Evolutionary conservation across 2,888 invertebrate genomes (phyloP).

Genomic region (Macaria liturata): DNA sequence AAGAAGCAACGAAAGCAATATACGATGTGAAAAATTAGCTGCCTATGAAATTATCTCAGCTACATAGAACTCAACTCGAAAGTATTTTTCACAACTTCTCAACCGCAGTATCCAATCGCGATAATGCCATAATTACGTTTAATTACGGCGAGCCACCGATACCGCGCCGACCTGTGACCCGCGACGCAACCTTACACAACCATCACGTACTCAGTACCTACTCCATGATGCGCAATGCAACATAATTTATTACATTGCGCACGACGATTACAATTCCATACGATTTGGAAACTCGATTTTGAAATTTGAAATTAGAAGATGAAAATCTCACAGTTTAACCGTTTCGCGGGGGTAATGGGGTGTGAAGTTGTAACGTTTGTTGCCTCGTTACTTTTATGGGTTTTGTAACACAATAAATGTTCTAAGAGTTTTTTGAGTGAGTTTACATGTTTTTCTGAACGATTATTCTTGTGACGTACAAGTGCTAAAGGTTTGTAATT

Average conservation of each 20-base stretch:
- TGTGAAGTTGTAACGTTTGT: constrained; percentile 11
- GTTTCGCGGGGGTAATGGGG: constrained; percentile 12
- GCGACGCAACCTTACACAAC: constrained; percentile 21
- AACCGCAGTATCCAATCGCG: too few relatives aligned
- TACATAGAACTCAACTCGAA: neutral
- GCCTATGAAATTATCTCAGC: too few relatives aligned
- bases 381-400: constrained; percentile 5
- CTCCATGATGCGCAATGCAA: constrained; percentile 17
- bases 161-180: constrained; percentile 26
- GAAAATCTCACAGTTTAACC: constrained; percentile 15
- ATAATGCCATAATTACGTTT: constrained; percentile 8
- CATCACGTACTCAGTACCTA: neutral
- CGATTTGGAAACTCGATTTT: constrained; percentile 15
- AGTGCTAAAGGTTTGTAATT: too few relatives aligned
- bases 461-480: too few relatives aligned
- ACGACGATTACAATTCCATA: constrained; percentile 16
- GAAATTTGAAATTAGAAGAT: constrained; percentile 13
- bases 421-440: too few relatives aligned
- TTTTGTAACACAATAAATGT: constrained; percentile 8
- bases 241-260: constrained; percentile 25
- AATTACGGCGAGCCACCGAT: constrained; percentile 22
- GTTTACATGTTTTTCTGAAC: too few relatives aligned
- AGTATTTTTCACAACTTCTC: constrained; percentile 4
- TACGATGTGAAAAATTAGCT: too few relatives aligned
- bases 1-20: too few relatives aligned